These are phyloP conservation scores for Drosophila vallismaia DNA, from an alignment of 2,888 invertebrate species.

Conservation along the genomic window DNA sequence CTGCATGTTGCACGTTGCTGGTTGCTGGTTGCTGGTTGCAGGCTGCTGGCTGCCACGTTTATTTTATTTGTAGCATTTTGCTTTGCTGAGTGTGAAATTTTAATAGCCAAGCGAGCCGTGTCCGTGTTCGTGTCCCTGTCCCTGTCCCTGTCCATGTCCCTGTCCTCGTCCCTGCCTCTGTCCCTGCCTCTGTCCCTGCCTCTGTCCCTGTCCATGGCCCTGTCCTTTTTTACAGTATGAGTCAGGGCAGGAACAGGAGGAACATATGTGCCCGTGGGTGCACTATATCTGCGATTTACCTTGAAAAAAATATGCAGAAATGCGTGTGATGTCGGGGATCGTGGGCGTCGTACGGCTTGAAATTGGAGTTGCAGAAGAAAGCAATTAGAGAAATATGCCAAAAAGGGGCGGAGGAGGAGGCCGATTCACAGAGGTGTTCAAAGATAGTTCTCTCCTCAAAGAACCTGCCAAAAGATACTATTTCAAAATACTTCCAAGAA, in stretches of 20 bases:
- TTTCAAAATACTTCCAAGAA: conserved; percentile 1
- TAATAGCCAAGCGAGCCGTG: conserved; percentile 80
- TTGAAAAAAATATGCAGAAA: conserved; percentile 62
- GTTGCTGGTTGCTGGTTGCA: conserved; percentile 24
- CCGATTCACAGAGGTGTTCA: conserved; percentile 14
- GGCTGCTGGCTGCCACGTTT: conserved; percentile 58
- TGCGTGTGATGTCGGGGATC: conserved; percentile 28
- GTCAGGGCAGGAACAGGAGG: conserved; percentile 20
- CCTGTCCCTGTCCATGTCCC: conserved; percentile 51
- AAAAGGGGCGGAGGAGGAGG: background rate
- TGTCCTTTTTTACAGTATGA: conserved; percentile 17
- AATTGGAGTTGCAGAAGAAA: conserved; percentile 38
- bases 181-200: conserved; percentile 27
- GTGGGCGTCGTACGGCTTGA: conserved; percentile 31
- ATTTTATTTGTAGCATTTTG: conserved; percentile 78
- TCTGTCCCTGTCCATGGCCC: conserved; percentile 23
- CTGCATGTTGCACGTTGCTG: conserved; percentile 34
- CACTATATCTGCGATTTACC: conserved; percentile 73
- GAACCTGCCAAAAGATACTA: background rate
- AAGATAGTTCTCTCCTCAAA: background rate
- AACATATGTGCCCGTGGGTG: conserved; percentile 45
- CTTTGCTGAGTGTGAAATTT: conserved; percentile 79
- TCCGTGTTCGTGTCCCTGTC: conserved; percentile 58
- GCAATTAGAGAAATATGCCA: conserved; percentile 40
- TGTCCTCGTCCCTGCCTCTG: conserved; percentile 56